phyloP scores from a whole-genome alignment of 92 coral and sea anemone genomes.

The Hydrozoanthus gracilis region DNA sequence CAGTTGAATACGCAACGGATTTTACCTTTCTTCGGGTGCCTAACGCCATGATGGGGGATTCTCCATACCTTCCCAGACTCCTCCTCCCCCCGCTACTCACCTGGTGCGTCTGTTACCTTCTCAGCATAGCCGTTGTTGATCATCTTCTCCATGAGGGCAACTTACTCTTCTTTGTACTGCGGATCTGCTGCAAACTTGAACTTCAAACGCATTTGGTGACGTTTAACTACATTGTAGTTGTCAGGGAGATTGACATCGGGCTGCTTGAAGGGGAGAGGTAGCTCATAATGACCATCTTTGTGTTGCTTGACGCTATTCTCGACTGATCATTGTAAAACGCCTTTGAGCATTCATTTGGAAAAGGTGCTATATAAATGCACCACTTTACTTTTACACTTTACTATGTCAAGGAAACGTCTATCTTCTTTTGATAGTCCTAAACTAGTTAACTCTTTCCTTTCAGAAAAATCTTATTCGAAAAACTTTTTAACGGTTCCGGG shows the following conservation, averaged over 20 bases:
- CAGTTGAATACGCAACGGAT: constrained; percentile 43
- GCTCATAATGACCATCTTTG: constrained; percentile 37
- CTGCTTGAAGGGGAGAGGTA: constrained; percentile 42
- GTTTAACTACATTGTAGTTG: background rate
- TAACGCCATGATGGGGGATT: constrained; percentile 47
- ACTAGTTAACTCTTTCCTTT: background rate
- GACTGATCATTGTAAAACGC: no score
- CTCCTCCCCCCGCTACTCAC: constrained; percentile 35
- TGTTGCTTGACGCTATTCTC: background rate
- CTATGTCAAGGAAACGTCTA: constrained; percentile 24
- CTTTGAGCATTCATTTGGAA: no score
- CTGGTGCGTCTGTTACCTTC: constrained; percentile 23
- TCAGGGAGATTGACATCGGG: constrained; percentile 30
- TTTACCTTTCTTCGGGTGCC: constrained; percentile 41
- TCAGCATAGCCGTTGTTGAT: constrained; percentile 41
- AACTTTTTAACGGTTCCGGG: constrained; percentile 11
- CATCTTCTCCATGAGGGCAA: constrained; percentile 39
- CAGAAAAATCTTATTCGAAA: constrained; percentile 23
- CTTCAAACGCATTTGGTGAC: constrained; percentile 9
- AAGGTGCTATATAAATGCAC: no score
- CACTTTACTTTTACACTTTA: no score
- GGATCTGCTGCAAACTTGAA: constrained; percentile 17
- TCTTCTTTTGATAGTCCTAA: constrained; percentile 27
- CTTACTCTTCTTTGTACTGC: constrained; percentile 22
- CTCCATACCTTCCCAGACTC: constrained; percentile 22